Conservation (phyloP, 2,113 vertebrate species). For the Carollia perspicillata region DNA sequence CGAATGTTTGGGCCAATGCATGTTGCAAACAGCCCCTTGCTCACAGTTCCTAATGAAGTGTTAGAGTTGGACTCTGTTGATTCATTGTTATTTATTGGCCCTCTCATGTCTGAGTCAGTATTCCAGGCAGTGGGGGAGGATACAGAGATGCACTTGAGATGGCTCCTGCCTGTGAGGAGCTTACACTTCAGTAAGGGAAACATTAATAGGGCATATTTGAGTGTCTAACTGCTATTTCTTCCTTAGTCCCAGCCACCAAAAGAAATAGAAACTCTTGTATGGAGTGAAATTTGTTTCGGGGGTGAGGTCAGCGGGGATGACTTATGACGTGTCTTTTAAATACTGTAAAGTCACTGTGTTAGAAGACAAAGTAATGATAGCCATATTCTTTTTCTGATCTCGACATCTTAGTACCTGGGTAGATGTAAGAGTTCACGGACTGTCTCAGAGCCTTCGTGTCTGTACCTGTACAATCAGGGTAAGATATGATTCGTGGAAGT, state of each 20-base stretch:
- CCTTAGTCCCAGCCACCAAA: background rate
- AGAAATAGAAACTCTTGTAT: background rate
- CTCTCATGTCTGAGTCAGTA: background rate
- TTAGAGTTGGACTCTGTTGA: background rate
- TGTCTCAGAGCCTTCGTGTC: background rate
- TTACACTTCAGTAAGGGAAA: background rate
- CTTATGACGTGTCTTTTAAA: background rate
- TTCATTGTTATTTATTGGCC: background rate
- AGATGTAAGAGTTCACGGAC: background rate
- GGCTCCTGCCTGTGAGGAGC: background rate
- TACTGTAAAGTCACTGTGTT: background rate
- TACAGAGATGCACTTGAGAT: background rate
- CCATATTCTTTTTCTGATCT: background rate
- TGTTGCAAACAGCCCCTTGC: background rate
- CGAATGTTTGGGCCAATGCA: rapidly evolving
- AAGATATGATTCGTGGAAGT: background rate
- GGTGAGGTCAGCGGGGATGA: rapidly evolving
- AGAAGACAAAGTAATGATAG: background rate
- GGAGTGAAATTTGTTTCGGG: background rate
- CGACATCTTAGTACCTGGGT: background rate
- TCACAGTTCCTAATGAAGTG: background rate
- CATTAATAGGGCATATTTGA: background rate
- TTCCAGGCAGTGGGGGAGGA: background rate
- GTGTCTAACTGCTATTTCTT: background rate
- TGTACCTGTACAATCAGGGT: background rate